A percentile compares a stretch with the other conserved stretches of the same genome.
Evolutionary conservation across 2,888 invertebrate genomes (phyloP).

Genomic region (Eumerus sabulonum): DNA sequence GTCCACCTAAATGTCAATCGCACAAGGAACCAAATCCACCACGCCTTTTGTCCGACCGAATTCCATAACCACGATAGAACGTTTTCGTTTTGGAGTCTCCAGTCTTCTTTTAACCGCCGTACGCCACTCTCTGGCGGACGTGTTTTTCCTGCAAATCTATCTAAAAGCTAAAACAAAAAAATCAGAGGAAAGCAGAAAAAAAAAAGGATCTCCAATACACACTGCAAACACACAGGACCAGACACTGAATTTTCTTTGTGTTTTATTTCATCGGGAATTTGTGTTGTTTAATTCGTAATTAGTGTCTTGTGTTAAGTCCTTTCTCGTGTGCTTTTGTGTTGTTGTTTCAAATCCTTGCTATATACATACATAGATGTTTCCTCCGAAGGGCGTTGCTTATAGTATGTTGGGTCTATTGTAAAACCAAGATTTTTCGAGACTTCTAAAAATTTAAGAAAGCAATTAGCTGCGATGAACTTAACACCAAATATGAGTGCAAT

Average conservation of each 20-base stretch:
- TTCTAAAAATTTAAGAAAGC: not conserved
- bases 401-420: conserved; percentile 24
- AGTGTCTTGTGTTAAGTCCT: conserved; percentile 33
- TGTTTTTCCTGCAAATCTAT: conserved; percentile 69
- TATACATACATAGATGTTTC: conserved; percentile 19
- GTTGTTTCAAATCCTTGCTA: not conserved
- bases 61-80: conserved; percentile 10
- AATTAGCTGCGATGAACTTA: conserved; percentile 69
- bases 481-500: conserved; percentile 77
- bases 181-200: conserved; percentile 48
- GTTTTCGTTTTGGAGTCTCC: conserved; percentile 40
- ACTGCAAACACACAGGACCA: conserved; percentile 12
- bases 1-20: conserved; percentile 26
- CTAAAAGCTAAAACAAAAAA: not conserved
- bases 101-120: conserved; percentile 74
- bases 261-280: conserved; percentile 54
- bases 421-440: conserved; percentile 6
- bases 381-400: conserved; percentile 41
- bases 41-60: conserved; percentile 11
- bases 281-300: conserved; percentile 46
- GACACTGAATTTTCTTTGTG: conserved; percentile 52
- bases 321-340: not conserved
- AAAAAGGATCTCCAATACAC: conserved; percentile 32
- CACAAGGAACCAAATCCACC: conserved; percentile 41
- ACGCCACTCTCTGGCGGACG: conserved; percentile 75